Base-by-base conservation (phyloP, 2,797 vertebrate species). In the Brotula barbata region DNA sequence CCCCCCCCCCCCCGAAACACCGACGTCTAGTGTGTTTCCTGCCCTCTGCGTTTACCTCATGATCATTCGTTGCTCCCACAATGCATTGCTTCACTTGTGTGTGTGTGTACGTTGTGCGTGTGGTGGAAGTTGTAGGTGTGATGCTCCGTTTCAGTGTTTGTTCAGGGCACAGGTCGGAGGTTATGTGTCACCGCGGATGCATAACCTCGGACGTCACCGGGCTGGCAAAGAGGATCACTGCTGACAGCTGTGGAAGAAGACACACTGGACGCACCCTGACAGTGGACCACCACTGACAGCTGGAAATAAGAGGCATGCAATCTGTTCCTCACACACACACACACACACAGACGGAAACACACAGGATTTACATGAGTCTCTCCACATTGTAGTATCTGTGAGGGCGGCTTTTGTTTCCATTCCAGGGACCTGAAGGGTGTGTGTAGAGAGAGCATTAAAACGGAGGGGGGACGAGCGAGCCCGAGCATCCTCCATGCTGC, bases 141-240 rank as follows among this genome's bases (percentile, higher is more conserved):
- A 57, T 13, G 40, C 7, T 63, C 25, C 36, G 43, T 42, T 22
- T 33, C 21, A 65, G 22, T 71, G 70, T 77, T 72, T 80, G 49
- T 55, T 77, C 36, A 70, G 50, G 52, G 31, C 28, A 54, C 16
- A 17, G 46, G 64, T n/a, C 54, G 56, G 45, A 77, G 62, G 74
- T 78, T 73, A 83, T 73, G 78, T 46, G 34, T 10, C 12, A 33
- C 10, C 14, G 55, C 16, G 52, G 56, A 50, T 23, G 41, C 58
- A 46, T n/a, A n/a, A n/a, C n/a, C n/a, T n/a, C n/a, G n/a, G 53
- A 41, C 4, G 25, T 19, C 0, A 0, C 58, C 3, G 8, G 43
- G 44, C 17, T 23, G 17, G 23, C 49, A 53, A 47, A 22, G 21
- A 51, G 70, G 55, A 54, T 62, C 43, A 13, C 44, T 51, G 46